Evolutionary conservation across 2,113 vertebrate genomes (phyloP), one percentile per base, ranked within the genome.

Genomic region (Limanda limanda): DNA sequence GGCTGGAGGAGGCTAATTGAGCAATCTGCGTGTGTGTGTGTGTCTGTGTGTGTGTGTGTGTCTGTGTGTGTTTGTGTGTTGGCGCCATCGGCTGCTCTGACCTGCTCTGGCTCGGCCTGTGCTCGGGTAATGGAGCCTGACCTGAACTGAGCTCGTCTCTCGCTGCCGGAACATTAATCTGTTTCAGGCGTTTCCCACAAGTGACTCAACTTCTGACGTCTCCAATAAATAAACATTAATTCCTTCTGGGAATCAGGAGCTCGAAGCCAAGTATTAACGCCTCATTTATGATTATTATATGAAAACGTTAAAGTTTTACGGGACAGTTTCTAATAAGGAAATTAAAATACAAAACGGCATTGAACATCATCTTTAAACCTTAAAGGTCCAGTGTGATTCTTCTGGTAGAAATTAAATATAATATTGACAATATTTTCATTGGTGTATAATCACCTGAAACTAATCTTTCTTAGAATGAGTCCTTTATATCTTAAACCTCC

Each of bases 1-100:
- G 76, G 85, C 85, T 76, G 51, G 70, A 83, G 81, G 62, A 88
- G 82, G 74, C 81, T 94, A 92, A 94, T 93, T 91, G 91, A 86
- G 90, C 91, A 92, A 90, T 92, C 76, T 79, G 56, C 56, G 62
- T 72, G 61, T 52, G 55, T 59, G 68, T 59, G 62, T 58, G 51
- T 57, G 60, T 65, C 54, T 56, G 31, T 65, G 67, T 76, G 35
- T 52, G 55, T 59, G 62, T 59, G 62, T 58, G 51, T 57, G 60
- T 70, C 54, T 56, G 52, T 65, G 67, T 66, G 76, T 5, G 71
- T 31, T 68, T 58, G 75, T 55, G 61, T 47, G 40, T 61, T 56
- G 82, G 77, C 78, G 87, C 87, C 82, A 85, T 23, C 7, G 82
- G 82, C 59, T 81, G 82, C 74, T 89, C 84, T 83, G 81, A 83